Conservation (phyloP, 1,140 invertebrate genomes). For the Drosophila baimaii region DNA sequence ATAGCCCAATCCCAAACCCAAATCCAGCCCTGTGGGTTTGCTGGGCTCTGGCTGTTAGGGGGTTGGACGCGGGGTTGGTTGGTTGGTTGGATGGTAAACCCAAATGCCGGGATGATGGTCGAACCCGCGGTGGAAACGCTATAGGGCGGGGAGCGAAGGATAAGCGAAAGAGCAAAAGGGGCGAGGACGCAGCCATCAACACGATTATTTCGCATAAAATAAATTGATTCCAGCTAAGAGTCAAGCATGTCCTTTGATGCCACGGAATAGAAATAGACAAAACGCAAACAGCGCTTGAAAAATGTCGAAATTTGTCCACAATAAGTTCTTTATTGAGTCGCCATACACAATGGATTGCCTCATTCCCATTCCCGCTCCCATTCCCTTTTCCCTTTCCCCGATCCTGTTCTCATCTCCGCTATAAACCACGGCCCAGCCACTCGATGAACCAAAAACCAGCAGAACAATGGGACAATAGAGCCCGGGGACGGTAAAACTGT, state of each 20-base stretch:
- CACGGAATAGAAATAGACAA: constrained; percentile 50
- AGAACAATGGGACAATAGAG: constrained; percentile 56
- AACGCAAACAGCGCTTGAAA: constrained; percentile 72
- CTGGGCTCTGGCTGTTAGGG: constrained; percentile 31
- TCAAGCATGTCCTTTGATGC: constrained; percentile 75
- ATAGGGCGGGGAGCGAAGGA: constrained; percentile 32
- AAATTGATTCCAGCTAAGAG: constrained; percentile 84
- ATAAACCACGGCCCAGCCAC: constrained; percentile 73
- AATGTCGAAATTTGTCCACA: constrained; percentile 82
- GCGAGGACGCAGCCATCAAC: constrained; percentile 83
- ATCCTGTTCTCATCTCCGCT: constrained; percentile 42
- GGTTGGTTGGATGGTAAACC: constrained; percentile 37
- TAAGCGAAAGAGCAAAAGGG: constrained; percentile 63
- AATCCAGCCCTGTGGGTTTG: constrained; percentile 60
- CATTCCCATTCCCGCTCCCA: constrained; percentile 20
- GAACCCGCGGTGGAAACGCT: constrained; percentile 33
- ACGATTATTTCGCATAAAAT: constrained; percentile 84
- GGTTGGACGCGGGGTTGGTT: constrained; percentile 66
- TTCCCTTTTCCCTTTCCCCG: constrained; percentile 2
- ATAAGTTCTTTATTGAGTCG: constrained; percentile 83
- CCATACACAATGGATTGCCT: constrained; percentile 73
- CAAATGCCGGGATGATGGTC: constrained; percentile 41
- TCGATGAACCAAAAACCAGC: constrained; percentile 63
- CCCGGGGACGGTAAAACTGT: constrained; percentile 59
- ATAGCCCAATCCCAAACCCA: constrained; percentile 50